These are phyloP conservation scores for Poecile montanus DNA, from an alignment of 2,797 vertebrate species.

Conservation along the genomic window DNA sequence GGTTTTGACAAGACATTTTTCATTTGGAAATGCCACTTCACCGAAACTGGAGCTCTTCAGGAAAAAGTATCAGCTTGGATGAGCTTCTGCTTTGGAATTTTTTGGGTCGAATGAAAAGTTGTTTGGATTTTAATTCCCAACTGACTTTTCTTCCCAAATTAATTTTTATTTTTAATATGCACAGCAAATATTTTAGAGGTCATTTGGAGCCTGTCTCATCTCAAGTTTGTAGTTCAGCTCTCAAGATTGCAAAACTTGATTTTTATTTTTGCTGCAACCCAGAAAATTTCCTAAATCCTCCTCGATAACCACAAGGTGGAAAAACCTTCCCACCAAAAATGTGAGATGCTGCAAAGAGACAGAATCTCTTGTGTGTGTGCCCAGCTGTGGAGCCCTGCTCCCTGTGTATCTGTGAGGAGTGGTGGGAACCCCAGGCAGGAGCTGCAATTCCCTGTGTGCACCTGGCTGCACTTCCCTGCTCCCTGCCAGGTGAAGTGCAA, in stretches of 20 bases:
- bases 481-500: slow-evolving; percentile 14
- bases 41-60: slow-evolving; percentile 12
- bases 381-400: background rate
- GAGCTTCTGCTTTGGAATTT: background rate
- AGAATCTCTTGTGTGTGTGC: background rate
- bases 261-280: background rate
- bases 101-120: background rate
- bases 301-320: accelerated
- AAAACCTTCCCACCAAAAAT: accelerated
- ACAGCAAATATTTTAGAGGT: background rate
- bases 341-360: background rate
- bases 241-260: background rate
- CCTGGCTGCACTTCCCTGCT: background rate
- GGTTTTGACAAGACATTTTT: slow-evolving; percentile 54
- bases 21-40: slow-evolving; percentile 36
- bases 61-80: background rate
- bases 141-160: background rate
- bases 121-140: background rate
- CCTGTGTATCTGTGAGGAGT: background rate
- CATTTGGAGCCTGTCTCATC: background rate
- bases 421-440: background rate
- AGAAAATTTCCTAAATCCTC: background rate
- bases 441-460: background rate
- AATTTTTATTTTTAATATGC: background rate
- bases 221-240: background rate